Conservation (phyloP, 1,140 invertebrate species). For the Drosophila sucinea region DNA sequence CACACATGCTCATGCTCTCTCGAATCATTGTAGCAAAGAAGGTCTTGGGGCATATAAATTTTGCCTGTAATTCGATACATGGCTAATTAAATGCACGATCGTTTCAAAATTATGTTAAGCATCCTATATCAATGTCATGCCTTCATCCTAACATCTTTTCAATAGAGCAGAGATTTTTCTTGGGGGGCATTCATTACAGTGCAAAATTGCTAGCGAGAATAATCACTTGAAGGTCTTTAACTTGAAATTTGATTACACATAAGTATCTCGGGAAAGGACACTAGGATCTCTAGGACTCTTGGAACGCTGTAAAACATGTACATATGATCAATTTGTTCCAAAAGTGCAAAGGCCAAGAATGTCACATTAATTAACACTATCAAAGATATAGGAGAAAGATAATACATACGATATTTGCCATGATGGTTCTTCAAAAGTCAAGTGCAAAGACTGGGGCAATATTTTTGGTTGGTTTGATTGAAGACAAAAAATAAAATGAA, state of each 20-base stretch:
- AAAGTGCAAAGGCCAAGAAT: background rate
- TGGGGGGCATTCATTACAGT: no score
- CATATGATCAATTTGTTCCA: background rate
- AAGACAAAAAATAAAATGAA: conserved; percentile 16
- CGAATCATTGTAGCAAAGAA: conserved; percentile 19
- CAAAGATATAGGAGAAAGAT: background rate
- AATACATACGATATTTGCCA: background rate
- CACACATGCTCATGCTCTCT: conserved; percentile 49
- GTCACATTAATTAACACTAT: background rate
- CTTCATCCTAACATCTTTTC: background rate
- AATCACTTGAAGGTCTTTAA: no score
- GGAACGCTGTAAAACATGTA: no score
- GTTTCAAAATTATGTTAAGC: background rate
- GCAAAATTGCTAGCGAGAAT: no score
- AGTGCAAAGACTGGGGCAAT: conserved; percentile 8
- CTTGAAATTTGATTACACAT: no score
- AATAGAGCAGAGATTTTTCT: no score
- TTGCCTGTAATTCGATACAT: background rate
- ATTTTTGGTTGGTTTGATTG: background rate
- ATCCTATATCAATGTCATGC: conserved; percentile 6
- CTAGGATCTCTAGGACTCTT: no score
- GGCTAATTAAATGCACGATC: conserved; percentile 11
- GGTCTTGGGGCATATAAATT: conserved; percentile 6
- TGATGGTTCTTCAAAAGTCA: background rate
- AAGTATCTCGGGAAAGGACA: no score